These are phyloP conservation scores for Picus viridis DNA, from an alignment of 2,797 vertebrate species.

Conservation along the genomic window DNA sequence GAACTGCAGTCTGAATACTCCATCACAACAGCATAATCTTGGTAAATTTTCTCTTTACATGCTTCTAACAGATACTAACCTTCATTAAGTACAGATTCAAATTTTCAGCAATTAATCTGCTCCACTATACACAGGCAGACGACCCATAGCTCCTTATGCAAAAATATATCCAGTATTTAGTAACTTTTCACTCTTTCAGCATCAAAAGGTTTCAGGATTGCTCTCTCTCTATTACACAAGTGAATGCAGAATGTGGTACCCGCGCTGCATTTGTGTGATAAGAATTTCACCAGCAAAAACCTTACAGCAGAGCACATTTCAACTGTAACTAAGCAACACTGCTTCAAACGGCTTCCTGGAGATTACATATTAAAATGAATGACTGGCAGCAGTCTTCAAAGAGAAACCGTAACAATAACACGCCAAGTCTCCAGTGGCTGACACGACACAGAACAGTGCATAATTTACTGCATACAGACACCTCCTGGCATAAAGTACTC, in stretches of 20 bases:
- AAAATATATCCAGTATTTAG: constrained; percentile 18
- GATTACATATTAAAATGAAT: constrained; percentile 66
- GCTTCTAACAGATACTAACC: constrained; percentile 28
- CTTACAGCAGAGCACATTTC: constrained; percentile 47
- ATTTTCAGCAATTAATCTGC: constrained; percentile 24
- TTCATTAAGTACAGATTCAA: constrained; percentile 18
- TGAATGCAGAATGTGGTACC: constrained; percentile 31
- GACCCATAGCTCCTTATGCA: constrained; percentile 26
- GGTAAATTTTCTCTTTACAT: not conserved
- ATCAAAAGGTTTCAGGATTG: not conserved
- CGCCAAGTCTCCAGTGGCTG: not conserved
- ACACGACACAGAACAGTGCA: not conserved
- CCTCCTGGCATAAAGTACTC: not conserved
- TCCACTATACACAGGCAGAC: not conserved
- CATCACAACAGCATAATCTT: not conserved
- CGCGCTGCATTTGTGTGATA: constrained; percentile 15
- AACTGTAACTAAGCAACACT: constrained; percentile 71
- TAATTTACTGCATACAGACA: not conserved
- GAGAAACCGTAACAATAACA: not conserved
- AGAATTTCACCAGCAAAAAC: constrained; percentile 24
- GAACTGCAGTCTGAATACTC: not conserved
- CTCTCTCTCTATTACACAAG: not conserved
- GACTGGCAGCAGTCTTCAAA: constrained; percentile 57
- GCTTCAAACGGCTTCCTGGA: constrained; percentile 59
- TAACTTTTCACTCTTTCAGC: constrained; percentile 40